phyloP scores from a whole-genome alignment of 1,140 invertebrate species.

The Whitmania pigra region DNA sequence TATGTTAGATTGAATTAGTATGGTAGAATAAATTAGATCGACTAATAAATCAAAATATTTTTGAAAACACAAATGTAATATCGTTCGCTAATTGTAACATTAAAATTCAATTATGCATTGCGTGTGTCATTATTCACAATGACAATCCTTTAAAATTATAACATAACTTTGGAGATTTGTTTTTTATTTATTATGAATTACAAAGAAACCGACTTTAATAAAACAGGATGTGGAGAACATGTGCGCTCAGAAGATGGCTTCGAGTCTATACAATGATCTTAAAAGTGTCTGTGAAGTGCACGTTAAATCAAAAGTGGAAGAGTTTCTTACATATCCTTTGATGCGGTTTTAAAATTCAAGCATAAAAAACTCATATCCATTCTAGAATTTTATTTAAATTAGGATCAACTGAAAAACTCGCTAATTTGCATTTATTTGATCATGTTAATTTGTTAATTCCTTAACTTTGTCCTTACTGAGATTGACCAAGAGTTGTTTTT shows the following conservation, averaged over 20 bases:
- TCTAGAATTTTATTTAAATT: background rate
- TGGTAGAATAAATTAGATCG: too few relatives aligned
- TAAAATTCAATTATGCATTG: too few relatives aligned
- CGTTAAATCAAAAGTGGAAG: conserved; percentile 74
- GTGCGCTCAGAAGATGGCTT: conserved; percentile 90
- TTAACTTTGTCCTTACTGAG: conserved; percentile 44
- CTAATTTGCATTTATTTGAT: background rate
- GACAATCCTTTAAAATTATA: too few relatives aligned
- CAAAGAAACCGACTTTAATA: background rate
- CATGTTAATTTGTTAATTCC: conserved; percentile 10
- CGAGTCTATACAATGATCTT: conserved; percentile 71
- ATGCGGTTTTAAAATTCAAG: background rate
- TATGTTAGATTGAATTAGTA: too few relatives aligned
- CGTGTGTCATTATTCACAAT: too few relatives aligned
- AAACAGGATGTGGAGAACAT: conserved; percentile 78
- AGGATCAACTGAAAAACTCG: background rate
- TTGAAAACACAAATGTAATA: too few relatives aligned
- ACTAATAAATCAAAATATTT: too few relatives aligned
- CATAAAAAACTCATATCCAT: background rate
- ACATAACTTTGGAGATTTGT: too few relatives aligned
- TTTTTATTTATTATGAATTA: too few relatives aligned
- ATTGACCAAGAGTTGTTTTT: conserved; percentile 82
- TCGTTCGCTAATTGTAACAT: background rate
- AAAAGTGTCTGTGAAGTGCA: conserved; percentile 71
- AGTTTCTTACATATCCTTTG: conserved; percentile 60